phyloP scores from a whole-genome alignment of 2,888 invertebrate genomes.

The Sarcophaga variegata region DNA sequence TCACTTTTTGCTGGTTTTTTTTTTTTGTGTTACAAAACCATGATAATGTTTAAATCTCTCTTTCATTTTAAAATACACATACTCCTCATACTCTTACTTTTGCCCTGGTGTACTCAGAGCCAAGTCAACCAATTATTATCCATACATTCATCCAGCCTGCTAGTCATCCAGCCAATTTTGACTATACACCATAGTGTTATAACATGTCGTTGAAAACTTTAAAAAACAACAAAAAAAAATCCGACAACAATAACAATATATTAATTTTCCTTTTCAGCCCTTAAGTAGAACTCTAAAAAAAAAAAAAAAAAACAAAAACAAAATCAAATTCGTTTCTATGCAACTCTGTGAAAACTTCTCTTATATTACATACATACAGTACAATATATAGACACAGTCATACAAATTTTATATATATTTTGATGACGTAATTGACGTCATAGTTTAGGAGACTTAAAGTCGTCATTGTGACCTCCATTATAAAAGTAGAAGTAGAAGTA shows the following conservation, averaged over 20 bases:
- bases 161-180: too few species aligned
- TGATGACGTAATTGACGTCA: constrained; percentile 70
- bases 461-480: constrained; percentile 68
- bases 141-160: too few species aligned
- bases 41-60: not conserved
- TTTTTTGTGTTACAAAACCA: not conserved
- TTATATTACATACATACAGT: constrained; percentile 5
- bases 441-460: constrained; percentile 63
- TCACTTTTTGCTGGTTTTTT: constrained; percentile 32
- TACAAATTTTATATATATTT: constrained; percentile 44
- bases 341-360: not conserved
- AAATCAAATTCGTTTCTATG: not conserved
- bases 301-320: too few species aligned
- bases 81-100: too few species aligned
- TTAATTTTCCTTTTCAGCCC: too few species aligned
- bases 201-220: not conserved
- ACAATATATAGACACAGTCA: too few species aligned
- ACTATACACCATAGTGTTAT: not conserved
- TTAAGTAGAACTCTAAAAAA: not conserved
- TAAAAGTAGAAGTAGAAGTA: constrained; percentile 3
- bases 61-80: not conserved
- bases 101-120: too few species aligned
- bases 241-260: too few species aligned
- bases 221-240: not conserved
- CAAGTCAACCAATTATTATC: too few species aligned